Conservation (phyloP, 2,113 vertebrate genomes). For the Spilogale gracilis region DNA sequence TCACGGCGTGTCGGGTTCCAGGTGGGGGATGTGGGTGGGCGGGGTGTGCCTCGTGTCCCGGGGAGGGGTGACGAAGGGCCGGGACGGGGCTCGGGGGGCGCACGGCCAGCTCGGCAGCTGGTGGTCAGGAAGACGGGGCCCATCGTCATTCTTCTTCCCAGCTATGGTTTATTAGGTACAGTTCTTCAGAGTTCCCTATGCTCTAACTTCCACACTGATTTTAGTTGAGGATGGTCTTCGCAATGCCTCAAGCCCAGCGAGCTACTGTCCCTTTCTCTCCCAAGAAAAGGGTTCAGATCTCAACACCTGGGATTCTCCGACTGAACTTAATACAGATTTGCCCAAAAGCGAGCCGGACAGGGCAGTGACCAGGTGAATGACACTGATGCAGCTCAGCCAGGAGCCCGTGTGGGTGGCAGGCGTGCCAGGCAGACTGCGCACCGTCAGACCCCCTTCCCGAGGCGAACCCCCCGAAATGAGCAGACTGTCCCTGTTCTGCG, state of each 20-base stretch:
- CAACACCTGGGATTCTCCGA: not conserved
- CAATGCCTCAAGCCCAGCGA: rapidly evolving
- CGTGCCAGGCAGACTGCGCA: rapidly evolving
- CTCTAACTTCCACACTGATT: not conserved
- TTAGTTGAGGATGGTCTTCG: not conserved
- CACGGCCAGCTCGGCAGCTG: rapidly evolving
- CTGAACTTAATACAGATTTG: not conserved
- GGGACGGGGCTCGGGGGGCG: not conserved
- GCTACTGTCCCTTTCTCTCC: not conserved
- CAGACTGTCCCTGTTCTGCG: rapidly evolving
- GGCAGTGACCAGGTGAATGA: rapidly evolving
- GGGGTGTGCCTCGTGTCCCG: too few species aligned
- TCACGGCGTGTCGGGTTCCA: not conserved
- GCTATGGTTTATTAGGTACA: rapidly evolving
- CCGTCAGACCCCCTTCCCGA: not conserved
- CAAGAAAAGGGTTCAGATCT: not conserved
- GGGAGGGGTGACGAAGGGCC: not conserved
- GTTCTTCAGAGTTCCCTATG: rapidly evolving
- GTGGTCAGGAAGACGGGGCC: not conserved
- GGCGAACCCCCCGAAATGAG: rapidly evolving
- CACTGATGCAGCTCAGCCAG: rapidly evolving
- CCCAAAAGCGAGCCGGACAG: not conserved
- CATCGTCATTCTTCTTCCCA: rapidly evolving
- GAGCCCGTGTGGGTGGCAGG: rapidly evolving
- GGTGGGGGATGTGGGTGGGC: not conserved